These are phyloP conservation scores for Heloderma charlesbogerti DNA, from an alignment of 2,113 vertebrate genomes.

Conservation along the genomic window DNA sequence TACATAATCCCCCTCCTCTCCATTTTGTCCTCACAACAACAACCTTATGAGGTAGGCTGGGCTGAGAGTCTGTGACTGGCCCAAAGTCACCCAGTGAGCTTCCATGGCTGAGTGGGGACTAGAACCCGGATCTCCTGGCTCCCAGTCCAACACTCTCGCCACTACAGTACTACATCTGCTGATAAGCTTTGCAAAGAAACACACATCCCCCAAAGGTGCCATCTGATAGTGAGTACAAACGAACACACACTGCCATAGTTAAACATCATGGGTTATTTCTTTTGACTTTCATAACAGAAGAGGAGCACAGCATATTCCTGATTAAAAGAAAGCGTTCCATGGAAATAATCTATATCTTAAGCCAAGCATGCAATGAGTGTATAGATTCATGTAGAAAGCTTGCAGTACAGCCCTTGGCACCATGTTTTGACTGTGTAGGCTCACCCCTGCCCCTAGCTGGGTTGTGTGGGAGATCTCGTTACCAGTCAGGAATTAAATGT, in stretches of 20 bases:
- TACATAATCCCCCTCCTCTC: no score
- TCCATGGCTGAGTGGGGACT: no score
- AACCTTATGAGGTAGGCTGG: no score
- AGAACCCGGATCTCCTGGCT: no score
- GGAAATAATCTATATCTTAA: not conserved
- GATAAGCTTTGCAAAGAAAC: not conserved
- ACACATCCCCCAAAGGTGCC: not conserved
- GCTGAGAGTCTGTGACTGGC: no score
- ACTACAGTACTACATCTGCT: not conserved
- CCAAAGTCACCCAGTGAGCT: no score
- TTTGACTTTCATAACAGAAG: not conserved
- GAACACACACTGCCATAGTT: not conserved
- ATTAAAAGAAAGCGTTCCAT: not conserved
- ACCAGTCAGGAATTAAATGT: constrained; percentile 16
- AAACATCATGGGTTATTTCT: not conserved
- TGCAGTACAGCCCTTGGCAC: not conserved
- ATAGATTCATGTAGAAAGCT: not conserved
- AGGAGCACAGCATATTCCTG: fast-evolving
- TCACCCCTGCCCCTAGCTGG: not conserved
- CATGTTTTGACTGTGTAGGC: not conserved
- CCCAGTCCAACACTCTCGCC: no score
- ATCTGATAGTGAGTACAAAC: not conserved
- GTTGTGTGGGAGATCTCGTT: not conserved
- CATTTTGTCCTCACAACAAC: no score
- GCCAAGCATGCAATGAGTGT: not conserved